phyloP scores from a whole-genome alignment of 2,797 vertebrate species.

The Trachops cirrhosus region DNA sequence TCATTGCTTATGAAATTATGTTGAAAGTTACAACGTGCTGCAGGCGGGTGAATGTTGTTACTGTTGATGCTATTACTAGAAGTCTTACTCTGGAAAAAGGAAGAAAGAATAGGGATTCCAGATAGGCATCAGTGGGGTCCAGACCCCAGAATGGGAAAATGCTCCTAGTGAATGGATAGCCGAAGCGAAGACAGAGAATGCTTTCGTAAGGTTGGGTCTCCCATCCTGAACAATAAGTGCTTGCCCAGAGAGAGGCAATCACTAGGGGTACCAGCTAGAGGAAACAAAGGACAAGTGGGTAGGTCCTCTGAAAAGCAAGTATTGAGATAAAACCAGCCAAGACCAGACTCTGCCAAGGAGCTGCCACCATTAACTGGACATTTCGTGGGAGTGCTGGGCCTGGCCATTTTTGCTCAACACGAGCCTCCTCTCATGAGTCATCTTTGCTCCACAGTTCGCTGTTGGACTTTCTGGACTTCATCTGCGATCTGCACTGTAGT shows the following conservation, averaged over 20 bases:
- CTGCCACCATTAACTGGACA: neutral
- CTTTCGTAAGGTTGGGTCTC: neutral
- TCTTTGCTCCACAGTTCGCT: neutral
- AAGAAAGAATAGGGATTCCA: neutral
- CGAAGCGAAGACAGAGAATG: neutral
- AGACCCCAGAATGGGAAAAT: neutral
- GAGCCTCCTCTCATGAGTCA: neutral
- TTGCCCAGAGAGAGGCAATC: neutral
- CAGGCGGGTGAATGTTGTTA: neutral
- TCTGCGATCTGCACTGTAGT: neutral
- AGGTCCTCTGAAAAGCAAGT: neutral
- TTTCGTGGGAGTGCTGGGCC: accelerated
- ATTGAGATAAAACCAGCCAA: neutral
- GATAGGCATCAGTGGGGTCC: neutral
- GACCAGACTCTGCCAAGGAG: neutral
- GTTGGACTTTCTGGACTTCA: neutral
- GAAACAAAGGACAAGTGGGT: neutral
- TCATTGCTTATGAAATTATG: neutral
- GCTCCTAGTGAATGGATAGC: neutral
- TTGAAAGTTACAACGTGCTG: neutral
- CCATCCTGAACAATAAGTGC: neutral
- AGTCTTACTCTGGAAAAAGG: neutral
- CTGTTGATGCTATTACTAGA: neutral
- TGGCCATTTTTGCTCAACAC: neutral
- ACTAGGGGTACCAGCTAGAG: neutral